Conservation (phyloP, 1,140 invertebrate species). For the Polypedilum pembai region DNA sequence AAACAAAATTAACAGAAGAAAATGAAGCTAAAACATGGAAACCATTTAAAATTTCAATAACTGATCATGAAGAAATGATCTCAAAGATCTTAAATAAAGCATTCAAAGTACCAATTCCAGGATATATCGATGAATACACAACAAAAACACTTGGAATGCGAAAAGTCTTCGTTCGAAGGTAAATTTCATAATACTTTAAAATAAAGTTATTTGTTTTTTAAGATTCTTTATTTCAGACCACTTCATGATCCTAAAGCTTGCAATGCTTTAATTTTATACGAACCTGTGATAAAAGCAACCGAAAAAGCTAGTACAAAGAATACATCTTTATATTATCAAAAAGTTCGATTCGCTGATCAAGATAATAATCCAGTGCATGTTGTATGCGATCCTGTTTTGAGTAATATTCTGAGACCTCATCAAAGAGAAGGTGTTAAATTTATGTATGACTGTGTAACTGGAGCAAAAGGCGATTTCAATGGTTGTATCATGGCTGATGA, state of each 20-base stretch:
- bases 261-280: constrained; percentile 85
- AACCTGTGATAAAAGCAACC: constrained; percentile 63
- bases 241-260: constrained; percentile 92
- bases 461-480: constrained; percentile 66
- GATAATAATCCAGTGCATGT: constrained; percentile 66
- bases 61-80: constrained; percentile 59
- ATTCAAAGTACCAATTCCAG: constrained; percentile 90
- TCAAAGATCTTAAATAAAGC: constrained; percentile 76
- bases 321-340: too few species aligned
- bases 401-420: constrained; percentile 90
- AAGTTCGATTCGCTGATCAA: constrained; percentile 34
- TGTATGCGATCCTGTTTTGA: constrained; percentile 87
- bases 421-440: constrained; percentile 99
- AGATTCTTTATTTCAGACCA: constrained; percentile 46
- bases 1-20: neutral
- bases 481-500: constrained; percentile 99
- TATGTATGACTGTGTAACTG: constrained; percentile 99
- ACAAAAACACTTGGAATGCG: constrained; percentile 52
- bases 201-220: constrained; percentile 57
- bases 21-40: neutral
- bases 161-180: constrained; percentile 43
- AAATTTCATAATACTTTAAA: constrained; percentile 58
- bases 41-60: constrained; percentile 38
- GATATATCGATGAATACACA: constrained; percentile 71
- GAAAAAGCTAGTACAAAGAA: constrained; percentile 31